These are phyloP conservation scores for Ifrita kowaldi DNA, from an alignment of 2,113 vertebrate genomes.

Conservation along the genomic window DNA sequence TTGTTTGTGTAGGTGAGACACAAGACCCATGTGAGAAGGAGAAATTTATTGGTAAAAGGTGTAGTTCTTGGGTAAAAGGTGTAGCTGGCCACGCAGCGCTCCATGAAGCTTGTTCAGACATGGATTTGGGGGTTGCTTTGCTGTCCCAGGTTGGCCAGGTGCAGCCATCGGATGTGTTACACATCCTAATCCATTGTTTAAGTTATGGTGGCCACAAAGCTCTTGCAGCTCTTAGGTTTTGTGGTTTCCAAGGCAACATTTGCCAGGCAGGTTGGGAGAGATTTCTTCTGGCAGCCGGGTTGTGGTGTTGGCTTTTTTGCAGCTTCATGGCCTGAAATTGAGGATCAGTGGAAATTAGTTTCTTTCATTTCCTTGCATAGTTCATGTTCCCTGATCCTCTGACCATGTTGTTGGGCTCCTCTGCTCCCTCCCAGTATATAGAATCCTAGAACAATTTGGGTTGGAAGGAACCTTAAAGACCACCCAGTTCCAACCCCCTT, in stretches of 20 bases:
- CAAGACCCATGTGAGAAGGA: neutral
- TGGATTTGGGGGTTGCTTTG: neutral
- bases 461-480: neutral
- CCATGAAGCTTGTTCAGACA: neutral
- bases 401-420: neutral
- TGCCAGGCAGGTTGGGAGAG: neutral
- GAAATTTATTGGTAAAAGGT: neutral
- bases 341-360: neutral
- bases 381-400: neutral
- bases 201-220: rapidly evolving
- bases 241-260: neutral
- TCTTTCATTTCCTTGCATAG: neutral
- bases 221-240: neutral
- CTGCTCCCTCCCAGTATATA: neutral
- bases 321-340: neutral
- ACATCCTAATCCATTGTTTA: rapidly evolving
- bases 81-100: neutral
- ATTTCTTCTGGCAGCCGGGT: neutral
- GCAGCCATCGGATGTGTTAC: neutral
- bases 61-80: neutral
- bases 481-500: neutral
- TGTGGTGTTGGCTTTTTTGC: neutral
- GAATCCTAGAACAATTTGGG: neutral
- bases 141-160: neutral
- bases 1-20: neutral